Evolutionary conservation across 2,797 vertebrate genomes (phyloP).

Genomic region (Heliangelus exortis): DNA sequence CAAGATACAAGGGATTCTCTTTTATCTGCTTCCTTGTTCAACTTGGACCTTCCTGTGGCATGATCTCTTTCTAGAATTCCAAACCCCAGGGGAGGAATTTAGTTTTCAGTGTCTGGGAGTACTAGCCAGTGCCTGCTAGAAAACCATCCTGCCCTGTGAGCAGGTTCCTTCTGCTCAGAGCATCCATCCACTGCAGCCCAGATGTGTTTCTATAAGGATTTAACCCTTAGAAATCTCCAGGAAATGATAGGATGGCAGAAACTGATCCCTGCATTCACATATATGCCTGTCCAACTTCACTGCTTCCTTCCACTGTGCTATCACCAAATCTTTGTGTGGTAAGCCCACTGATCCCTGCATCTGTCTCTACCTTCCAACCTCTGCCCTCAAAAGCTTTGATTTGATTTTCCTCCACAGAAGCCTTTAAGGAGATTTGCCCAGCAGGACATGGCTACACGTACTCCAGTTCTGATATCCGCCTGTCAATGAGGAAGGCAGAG

Average conservation of each 20-base stretch:
- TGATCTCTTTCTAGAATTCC: not conserved
- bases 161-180: not conserved
- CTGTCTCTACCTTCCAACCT: not conserved
- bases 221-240: not conserved
- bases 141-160: not conserved
- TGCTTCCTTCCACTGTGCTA: not conserved
- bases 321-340: not conserved
- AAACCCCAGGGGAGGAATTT: not conserved
- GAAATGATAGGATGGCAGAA: not conserved
- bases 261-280: not conserved
- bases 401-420: slow-evolving; percentile 76
- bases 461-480: slow-evolving; percentile 84
- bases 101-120: not conserved
- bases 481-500: slow-evolving; percentile 86
- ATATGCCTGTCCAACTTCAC: not conserved
- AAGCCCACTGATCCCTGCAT: not conserved
- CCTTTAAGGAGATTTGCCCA: slow-evolving; percentile 95
- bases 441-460: slow-evolving; percentile 96
- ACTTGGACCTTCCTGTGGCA: not conserved
- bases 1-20: rapidly evolving
- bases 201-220: not conserved
- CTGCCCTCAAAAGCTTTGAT: not conserved
- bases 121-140: not conserved
- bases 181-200: not conserved
- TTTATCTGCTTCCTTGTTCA: not conserved